Conservation (phyloP, 2,113 vertebrate genomes). For the Apus apus region DNA sequence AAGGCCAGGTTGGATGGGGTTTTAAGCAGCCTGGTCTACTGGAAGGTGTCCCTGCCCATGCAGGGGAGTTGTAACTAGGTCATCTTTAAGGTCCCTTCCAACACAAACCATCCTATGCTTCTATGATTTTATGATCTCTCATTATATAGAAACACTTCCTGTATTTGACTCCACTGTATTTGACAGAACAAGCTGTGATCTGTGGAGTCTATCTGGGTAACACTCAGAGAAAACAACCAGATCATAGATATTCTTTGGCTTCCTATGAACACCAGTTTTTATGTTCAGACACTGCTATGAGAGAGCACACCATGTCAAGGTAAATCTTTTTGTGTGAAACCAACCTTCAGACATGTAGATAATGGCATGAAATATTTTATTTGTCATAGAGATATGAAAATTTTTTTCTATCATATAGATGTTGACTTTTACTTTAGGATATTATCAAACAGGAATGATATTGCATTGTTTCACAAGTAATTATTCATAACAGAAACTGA, state of each 20-base stretch:
- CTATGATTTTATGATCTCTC: background rate
- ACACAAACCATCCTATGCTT: too few relatives aligned
- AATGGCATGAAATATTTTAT: background rate
- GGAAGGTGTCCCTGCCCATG: too few relatives aligned
- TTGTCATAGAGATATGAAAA: background rate
- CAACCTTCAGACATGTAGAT: background rate
- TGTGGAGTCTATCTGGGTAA: background rate
- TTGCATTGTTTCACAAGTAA: background rate
- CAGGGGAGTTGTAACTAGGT: too few relatives aligned
- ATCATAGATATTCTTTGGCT: rapidly evolving
- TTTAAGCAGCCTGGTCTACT: too few relatives aligned
- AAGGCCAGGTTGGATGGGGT: too few relatives aligned
- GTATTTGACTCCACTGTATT: background rate
- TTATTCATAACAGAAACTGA: background rate
- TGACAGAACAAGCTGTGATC: background rate
- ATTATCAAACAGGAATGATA: background rate
- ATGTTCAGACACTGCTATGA: background rate
- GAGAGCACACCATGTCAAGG: background rate
- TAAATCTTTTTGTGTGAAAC: background rate
- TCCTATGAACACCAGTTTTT: background rate
- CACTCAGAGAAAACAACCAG: background rate
- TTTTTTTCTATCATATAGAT: background rate
- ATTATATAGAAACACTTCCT: background rate
- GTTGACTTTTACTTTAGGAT: background rate
- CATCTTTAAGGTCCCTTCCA: too few relatives aligned